Evolutionary conservation across 2,113 vertebrate species (phyloP).

Genomic region (Diadophis punctatus): DNA sequence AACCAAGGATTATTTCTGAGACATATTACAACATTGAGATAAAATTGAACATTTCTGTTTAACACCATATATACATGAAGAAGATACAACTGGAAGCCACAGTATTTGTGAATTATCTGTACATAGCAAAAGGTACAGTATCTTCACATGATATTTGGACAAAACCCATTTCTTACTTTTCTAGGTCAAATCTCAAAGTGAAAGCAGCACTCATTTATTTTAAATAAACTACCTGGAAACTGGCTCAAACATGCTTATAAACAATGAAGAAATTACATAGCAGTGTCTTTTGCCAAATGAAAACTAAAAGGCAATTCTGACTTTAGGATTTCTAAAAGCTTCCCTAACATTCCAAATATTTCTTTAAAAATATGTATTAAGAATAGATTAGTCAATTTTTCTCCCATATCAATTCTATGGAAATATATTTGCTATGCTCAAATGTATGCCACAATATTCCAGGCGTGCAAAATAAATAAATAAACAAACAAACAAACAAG

Average conservation of each 20-base stretch:
- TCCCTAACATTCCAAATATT: neutral
- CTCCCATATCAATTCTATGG: neutral
- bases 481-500: no score
- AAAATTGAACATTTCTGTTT: neutral
- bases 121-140: neutral
- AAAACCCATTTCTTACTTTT: neutral
- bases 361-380: neutral
- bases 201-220: neutral
- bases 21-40: neutral
- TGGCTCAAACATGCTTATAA: slow-evolving; percentile 3
- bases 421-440: no score
- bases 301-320: neutral
- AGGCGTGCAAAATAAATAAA: neutral
- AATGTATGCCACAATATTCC: neutral
- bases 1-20: neutral
- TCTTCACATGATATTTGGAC: neutral
- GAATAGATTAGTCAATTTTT: neutral
- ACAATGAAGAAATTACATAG: slow-evolving; percentile 17
- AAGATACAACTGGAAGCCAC: neutral
- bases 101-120: neutral
- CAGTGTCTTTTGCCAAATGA: neutral
- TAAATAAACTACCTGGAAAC: slow-evolving; percentile 13
- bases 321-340: neutral
- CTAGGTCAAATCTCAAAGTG: neutral
- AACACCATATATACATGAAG: neutral